Conservation (phyloP, 1,140 invertebrate genomes). For the Cotesia glomerata region DNA sequence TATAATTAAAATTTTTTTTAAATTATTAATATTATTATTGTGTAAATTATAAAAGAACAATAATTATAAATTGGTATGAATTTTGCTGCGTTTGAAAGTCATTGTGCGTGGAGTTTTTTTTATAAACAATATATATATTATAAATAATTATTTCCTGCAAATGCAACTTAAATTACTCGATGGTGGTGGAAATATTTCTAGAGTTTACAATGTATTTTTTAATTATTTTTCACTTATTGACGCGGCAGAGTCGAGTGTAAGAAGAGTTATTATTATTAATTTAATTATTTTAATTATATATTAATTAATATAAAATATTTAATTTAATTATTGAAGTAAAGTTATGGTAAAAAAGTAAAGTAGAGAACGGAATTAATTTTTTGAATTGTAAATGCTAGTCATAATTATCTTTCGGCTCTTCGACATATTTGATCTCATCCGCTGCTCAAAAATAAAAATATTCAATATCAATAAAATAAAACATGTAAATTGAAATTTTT, state of each 20-base stretch:
- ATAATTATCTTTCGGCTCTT: constrained; percentile 39
- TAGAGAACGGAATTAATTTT: constrained; percentile 18
- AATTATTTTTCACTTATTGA: constrained; percentile 2
- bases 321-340: too few relatives aligned
- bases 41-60: background rate
- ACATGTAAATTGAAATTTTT: background rate
- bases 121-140: constrained; percentile 15
- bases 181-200: constrained; percentile 18
- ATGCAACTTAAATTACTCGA: constrained; percentile 25
- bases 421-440: background rate
- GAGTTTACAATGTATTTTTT: constrained; percentile 1
- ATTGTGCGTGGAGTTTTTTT: constrained; percentile 10
- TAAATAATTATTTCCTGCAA: constrained; percentile 11
- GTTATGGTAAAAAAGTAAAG: too few relatives aligned
- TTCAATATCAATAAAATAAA: background rate
- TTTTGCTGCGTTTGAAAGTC: constrained; percentile 9
- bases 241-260: constrained; percentile 2
- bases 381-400: constrained; percentile 50
- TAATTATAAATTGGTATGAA: background rate
- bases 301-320: too few relatives aligned
- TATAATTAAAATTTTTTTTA: too few relatives aligned
- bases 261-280: too few relatives aligned
- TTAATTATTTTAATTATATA: too few relatives aligned
- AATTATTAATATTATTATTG: too few relatives aligned
- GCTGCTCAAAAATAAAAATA: background rate